Percentiles rank a stretch among this genome's conserved stretches.
Evolutionary conservation across 2,888 invertebrate species (phyloP).

Genomic region (Zygaena filipendulae): DNA sequence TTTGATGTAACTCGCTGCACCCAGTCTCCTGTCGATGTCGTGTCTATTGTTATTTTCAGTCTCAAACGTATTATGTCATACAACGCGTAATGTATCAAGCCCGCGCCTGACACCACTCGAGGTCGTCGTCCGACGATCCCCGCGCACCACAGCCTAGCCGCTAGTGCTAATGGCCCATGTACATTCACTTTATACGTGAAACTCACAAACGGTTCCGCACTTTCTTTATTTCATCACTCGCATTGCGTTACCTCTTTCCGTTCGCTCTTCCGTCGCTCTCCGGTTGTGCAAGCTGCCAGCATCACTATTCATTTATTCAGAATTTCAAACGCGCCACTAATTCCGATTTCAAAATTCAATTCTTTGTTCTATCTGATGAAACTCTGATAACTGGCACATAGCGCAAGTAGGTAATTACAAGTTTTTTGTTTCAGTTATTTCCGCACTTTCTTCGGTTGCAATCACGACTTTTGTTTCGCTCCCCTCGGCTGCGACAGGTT

Average conservation of each 20-base stretch:
- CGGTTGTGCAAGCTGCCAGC: constrained; percentile 46
- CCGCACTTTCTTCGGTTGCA: constrained; percentile 50
- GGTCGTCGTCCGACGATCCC: constrained; percentile 29
- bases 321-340: constrained; percentile 34
- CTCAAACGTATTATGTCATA: constrained; percentile 35
- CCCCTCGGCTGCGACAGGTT: constrained; percentile 49
- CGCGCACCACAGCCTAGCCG: constrained; percentile 23
- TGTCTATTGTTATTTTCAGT: constrained; percentile 32
- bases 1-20: constrained; percentile 26
- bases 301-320: constrained; percentile 23
- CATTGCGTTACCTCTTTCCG: constrained; percentile 50
- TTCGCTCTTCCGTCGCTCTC: constrained; percentile 50
- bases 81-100: constrained; percentile 21
- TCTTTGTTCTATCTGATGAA: constrained; percentile 22
- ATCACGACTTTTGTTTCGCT: constrained; percentile 37
- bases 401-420: constrained; percentile 22
- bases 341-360: constrained; percentile 33
- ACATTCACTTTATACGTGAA: constrained; percentile 66
- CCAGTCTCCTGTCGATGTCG: constrained; percentile 27
- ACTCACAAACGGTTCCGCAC: constrained; percentile 65
- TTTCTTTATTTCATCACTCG: constrained; percentile 65
- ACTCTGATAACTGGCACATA: constrained; percentile 22
- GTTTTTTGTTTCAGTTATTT: constrained; percentile 31
- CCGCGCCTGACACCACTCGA: constrained; percentile 37
- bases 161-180: constrained; percentile 54